These are phyloP conservation scores for Actias luna DNA, from an alignment of 2,888 invertebrate genomes.

Conservation along the genomic window DNA sequence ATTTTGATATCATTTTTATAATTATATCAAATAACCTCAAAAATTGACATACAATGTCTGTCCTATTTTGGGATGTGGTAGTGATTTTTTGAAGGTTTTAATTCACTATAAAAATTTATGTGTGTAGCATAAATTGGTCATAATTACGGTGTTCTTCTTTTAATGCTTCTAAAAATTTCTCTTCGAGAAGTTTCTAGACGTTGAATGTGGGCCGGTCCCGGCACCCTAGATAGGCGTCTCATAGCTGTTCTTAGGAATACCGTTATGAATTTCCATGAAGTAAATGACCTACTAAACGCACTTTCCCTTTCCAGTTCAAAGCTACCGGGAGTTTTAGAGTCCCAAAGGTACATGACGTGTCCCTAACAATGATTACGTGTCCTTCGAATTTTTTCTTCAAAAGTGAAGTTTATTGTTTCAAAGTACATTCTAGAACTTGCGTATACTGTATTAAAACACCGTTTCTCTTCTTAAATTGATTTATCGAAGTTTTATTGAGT, in stretches of 20 bases:
- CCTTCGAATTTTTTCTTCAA: no score
- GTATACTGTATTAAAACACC: no score
- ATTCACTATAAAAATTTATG: background rate
- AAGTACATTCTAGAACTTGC: background rate
- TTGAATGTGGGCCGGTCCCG: constrained; percentile 59
- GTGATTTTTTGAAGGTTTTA: background rate
- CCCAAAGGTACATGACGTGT: constrained; percentile 52
- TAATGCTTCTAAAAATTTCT: background rate
- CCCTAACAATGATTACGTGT: constrained; percentile 52
- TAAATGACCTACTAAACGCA: constrained; percentile 7
- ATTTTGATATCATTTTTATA: constrained; percentile 15
- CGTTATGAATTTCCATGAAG: constrained; percentile 21
- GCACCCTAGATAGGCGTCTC: constrained; percentile 48
- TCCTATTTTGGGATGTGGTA: constrained; percentile 9
- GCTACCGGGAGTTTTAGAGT: constrained; percentile 26
- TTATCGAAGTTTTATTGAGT: no score
- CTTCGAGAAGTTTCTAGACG: constrained; percentile 61
- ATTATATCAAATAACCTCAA: constrained; percentile 12
- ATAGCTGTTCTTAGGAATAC: constrained; percentile 29
- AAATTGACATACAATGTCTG: background rate
- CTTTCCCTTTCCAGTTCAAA: constrained; percentile 44
- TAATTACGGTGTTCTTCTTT: background rate
- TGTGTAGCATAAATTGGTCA: background rate
- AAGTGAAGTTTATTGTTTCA: background rate
- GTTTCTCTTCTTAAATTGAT: no score